A percentile compares a stretch with the other conserved stretches of the same genome.
phyloP scores from a whole-genome alignment of 2,113 vertebrate species.

The Gavia stellata region DNA sequence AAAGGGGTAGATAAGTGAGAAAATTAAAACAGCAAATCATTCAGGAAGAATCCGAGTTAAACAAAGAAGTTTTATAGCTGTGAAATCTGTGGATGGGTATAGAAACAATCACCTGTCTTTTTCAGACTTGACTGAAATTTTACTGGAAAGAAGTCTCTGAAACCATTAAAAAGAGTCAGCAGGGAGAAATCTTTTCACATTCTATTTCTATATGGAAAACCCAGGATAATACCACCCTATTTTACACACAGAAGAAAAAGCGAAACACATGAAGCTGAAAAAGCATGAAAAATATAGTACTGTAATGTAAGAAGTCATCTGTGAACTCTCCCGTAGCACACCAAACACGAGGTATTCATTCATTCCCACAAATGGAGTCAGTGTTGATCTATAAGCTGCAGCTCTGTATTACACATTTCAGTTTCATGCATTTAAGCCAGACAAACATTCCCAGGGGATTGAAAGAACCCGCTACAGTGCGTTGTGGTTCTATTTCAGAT shows the following conservation, averaged over 20 bases:
- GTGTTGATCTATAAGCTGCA: slow-evolving; percentile 53
- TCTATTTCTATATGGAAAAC: neutral
- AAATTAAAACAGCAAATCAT: neutral
- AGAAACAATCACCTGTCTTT: neutral
- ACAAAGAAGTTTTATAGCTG: neutral
- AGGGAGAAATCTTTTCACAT: neutral
- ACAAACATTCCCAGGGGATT: slow-evolving; percentile 38
- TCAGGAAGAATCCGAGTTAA: neutral
- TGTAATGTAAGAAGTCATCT: slow-evolving; percentile 32
- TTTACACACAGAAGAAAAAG: neutral
- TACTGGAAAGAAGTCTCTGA: neutral
- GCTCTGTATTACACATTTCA: slow-evolving; percentile 45
- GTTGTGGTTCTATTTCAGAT: slow-evolving; percentile 30
- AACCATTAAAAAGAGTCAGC: neutral
- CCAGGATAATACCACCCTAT: neutral
- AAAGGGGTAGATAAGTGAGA: neutral
- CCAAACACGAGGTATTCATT: slow-evolving; percentile 44
- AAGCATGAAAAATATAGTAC: neutral
- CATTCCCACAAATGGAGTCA: slow-evolving; percentile 36
- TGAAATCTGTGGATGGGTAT: neutral
- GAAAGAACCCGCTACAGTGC: slow-evolving; percentile 40
- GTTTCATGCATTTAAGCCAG: slow-evolving; percentile 44
- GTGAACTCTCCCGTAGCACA: slow-evolving; percentile 18
- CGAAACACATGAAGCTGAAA: neutral
- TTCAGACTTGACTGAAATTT: neutral